phyloP scores from a whole-genome alignment of 2,888 invertebrate species.

The Drosophila paramelanica region DNA sequence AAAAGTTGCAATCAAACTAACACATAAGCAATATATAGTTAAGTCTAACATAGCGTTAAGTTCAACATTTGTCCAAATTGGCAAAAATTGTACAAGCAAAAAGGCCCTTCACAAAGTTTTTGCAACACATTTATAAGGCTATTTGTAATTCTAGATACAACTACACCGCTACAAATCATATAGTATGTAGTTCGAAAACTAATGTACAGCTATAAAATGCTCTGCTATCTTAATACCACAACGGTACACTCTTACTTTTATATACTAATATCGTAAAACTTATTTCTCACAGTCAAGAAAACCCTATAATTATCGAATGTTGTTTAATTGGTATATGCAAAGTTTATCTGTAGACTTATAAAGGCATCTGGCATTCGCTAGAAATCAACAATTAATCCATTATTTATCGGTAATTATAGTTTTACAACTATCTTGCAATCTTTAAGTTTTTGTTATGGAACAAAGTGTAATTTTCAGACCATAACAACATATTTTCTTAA shows the following conservation, averaged over 20 bases:
- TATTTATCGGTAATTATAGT: background rate
- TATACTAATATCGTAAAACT: background rate
- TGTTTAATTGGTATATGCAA: background rate
- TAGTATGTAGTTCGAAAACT: background rate
- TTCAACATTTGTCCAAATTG: conserved; percentile 28
- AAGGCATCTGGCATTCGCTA: background rate
- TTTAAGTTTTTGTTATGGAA: background rate
- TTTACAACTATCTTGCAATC: background rate
- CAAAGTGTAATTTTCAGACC: background rate
- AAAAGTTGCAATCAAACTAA: conserved; percentile 53
- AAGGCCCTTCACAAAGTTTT: conserved; percentile 45
- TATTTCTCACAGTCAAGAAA: background rate
- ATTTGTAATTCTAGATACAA: conserved; percentile 7
- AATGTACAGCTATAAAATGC: background rate
- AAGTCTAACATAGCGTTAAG: conserved; percentile 43
- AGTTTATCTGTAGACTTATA: background rate
- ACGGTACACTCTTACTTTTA: background rate
- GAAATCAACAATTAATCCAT: background rate
- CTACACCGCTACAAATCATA: conserved; percentile 5
- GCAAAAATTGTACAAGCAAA: conserved; percentile 30
- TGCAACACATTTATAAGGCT: conserved; percentile 7
- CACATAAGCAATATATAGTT: conserved; percentile 54
- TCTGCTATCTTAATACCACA: background rate
- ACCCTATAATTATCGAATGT: background rate
- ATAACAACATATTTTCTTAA: background rate